A percentile compares a stretch with the other conserved stretches of the same genome.
Conservation (phyloP, 2,113 vertebrate species). For the Leucosticte australis region DNA sequence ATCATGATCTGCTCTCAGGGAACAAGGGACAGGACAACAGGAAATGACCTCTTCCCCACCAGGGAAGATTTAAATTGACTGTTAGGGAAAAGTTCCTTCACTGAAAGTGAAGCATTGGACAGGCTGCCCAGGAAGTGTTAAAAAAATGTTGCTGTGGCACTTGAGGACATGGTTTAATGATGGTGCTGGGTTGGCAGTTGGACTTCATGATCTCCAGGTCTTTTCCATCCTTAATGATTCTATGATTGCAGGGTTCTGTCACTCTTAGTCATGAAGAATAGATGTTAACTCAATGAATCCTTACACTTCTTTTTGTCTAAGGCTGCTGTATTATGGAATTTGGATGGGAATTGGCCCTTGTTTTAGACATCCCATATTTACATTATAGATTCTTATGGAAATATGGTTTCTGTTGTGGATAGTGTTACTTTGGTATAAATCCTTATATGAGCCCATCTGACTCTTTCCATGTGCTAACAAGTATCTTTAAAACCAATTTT, state of each 20-base stretch:
- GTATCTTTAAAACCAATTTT: background rate
- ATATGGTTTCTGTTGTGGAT: background rate
- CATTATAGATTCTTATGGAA: background rate
- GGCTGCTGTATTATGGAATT: background rate
- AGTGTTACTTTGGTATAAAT: background rate
- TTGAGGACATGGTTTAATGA: background rate
- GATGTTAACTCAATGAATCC: background rate
- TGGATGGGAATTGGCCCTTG: background rate
- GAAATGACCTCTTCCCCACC: background rate
- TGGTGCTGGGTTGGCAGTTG: background rate
- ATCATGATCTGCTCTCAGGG: background rate
- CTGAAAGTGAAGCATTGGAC: background rate
- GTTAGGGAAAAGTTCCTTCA: background rate
- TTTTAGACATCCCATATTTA: background rate
- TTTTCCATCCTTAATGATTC: background rate
- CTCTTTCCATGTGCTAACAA: background rate
- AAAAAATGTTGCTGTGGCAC: background rate
- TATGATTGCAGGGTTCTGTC: background rate
- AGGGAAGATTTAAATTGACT: background rate
- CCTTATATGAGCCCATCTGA: background rate
- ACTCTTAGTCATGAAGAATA: background rate
- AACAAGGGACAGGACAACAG: background rate
- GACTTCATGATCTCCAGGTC: background rate
- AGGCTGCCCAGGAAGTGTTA: background rate
- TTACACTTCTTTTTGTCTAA: background rate